Conservation (phyloP, 2,888 invertebrate species). For the Sceliomorpha sp. region DNA sequence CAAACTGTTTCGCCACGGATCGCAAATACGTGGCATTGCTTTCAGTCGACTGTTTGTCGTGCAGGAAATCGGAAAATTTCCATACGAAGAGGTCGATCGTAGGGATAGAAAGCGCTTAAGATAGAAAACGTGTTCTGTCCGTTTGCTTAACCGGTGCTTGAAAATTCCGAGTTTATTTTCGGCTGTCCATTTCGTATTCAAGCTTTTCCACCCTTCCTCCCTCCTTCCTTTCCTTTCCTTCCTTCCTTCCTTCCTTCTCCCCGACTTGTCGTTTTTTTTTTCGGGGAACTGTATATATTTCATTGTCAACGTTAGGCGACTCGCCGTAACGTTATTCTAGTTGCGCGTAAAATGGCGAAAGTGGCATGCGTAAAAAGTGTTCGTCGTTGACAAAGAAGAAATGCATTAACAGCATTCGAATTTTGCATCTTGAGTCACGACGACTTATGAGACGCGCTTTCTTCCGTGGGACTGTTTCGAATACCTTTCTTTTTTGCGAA, state of each 20-base stretch:
- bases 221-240: too few relatives aligned
- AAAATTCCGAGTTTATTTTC: slow-evolving; percentile 27
- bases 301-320: too few relatives aligned
- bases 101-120: slow-evolving; percentile 39
- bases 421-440: not conserved
- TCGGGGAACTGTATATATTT: too few relatives aligned
- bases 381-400: too few relatives aligned
- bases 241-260: too few relatives aligned
- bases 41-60: slow-evolving; percentile 45
- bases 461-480: not conserved
- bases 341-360: too few relatives aligned
- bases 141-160: slow-evolving; percentile 37
- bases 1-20: slow-evolving; percentile 13
- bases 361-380: too few relatives aligned
- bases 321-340: too few relatives aligned
- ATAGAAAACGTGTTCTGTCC: slow-evolving; percentile 53
- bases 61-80: slow-evolving; percentile 52
- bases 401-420: too few relatives aligned
- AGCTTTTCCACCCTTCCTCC: slow-evolving; percentile 7
- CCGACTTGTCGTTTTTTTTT: too few relatives aligned
- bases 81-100: slow-evolving; percentile 41
- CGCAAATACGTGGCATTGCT: slow-evolving; percentile 43
- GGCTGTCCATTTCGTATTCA: slow-evolving; percentile 32
- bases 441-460: too few relatives aligned
- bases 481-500: slow-evolving; percentile 23